Base-by-base conservation (phyloP, 2,888 invertebrate species). In the Tinea trinotella region DNA sequence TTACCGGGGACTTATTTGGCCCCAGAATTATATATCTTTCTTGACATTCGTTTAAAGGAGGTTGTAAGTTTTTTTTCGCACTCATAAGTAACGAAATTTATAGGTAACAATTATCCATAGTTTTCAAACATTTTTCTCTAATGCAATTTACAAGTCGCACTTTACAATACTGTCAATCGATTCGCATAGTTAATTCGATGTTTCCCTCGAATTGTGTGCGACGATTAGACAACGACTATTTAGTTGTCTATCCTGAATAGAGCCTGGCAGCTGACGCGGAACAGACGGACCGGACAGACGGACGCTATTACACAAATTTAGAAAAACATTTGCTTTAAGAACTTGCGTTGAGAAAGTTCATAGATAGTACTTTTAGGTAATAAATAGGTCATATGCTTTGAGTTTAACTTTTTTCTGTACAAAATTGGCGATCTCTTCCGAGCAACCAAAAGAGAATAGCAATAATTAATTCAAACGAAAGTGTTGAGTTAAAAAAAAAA, bases 211-310 rank as follows among this genome's bases (percentile, higher is more conserved):
- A 72, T 68, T 76, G 74, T 72, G 77, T 19, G n/a, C 81, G 83
- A 83, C 84, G 83, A 84, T 85, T 85, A 84, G 75, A 70, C 71
- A 64, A 71, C 72, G 76, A 78, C 84, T 80, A 85, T 85, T 85
- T 85, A 83, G 74, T 83, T 84, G 84, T 85, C 84, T 48, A 15
- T 50, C 64, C 66, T 62, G 61, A 65, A 68, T 66, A 63, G 73
- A 78, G 71, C 49, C 74, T 79, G 84, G 80, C 84, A 84, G 81
- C 83, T 82, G 83, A 79, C 82, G 70, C 64, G 64, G 64, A 66
- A 76, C 79, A 78, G 74, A 75, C 68, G 70, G 54, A 52, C 66
- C 67, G 76, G n/a, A 35, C 35, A 35, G 46, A 46, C 19, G 20
- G 18, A 48, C 48, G 76, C 84, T 81, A 83, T 84, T 83, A 77